These are phyloP conservation scores for Plestiodon gilberti DNA, from an alignment of 2,113 vertebrate genomes.

Conservation along the genomic window DNA sequence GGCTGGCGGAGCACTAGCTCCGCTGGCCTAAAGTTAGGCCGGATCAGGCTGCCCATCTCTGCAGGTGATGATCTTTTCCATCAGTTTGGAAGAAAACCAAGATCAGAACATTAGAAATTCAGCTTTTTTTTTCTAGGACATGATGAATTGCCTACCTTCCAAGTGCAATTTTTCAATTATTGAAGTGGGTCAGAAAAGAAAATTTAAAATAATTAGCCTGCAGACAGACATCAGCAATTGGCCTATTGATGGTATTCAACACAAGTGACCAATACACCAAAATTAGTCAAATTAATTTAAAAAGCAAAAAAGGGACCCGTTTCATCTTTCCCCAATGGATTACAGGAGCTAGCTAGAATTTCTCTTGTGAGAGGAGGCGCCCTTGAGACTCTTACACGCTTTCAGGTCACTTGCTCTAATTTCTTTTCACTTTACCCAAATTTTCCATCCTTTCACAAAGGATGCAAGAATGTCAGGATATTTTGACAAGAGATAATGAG, in stretches of 20 bases:
- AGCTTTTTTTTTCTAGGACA: background rate
- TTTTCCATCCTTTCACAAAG: background rate
- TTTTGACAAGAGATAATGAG: background rate
- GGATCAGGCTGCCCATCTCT: too few relatives aligned
- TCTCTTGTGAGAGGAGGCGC: background rate
- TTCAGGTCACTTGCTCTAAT: background rate
- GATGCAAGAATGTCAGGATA: background rate
- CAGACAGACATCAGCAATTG: background rate
- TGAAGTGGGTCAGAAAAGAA: constrained; percentile 10
- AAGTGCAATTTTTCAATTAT: background rate
- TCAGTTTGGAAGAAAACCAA: background rate
- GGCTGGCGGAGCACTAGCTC: too few relatives aligned
- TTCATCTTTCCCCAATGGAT: background rate
- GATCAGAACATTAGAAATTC: background rate
- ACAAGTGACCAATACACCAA: background rate
- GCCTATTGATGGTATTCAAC: background rate
- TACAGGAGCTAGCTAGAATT: background rate
- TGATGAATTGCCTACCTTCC: background rate
- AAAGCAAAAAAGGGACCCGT: background rate
- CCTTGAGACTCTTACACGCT: background rate
- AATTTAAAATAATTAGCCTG: constrained; percentile 30
- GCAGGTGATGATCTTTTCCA: too few relatives aligned
- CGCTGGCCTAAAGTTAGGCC: too few relatives aligned
- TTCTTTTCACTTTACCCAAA: background rate
- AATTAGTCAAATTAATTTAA: background rate